These are phyloP conservation scores for Lasioglossum malachurum DNA, from an alignment of 2,888 invertebrate species.

Conservation along the genomic window DNA sequence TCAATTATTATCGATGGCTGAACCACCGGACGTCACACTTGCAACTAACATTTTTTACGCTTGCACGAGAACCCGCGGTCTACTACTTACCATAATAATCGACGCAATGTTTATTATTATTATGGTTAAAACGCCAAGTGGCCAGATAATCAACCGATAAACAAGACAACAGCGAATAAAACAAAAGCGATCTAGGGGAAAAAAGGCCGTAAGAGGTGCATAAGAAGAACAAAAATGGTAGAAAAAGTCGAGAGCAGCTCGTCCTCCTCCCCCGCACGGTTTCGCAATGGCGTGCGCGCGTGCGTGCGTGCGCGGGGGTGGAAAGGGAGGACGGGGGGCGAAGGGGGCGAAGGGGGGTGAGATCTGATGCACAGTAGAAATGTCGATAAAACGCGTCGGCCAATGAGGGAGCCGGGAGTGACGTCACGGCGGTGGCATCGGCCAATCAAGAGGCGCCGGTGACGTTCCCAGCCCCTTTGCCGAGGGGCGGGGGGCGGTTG, in stretches of 20 bases:
- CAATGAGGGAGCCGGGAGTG: slow-evolving; percentile 81
- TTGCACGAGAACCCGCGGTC: too few species aligned
- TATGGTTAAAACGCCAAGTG: neutral
- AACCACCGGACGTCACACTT: too few species aligned
- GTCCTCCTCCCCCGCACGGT: slow-evolving; percentile 44
- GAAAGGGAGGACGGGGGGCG: neutral
- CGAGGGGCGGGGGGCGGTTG: slow-evolving; percentile 59
- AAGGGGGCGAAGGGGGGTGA: neutral
- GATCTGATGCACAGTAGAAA: slow-evolving; percentile 76
- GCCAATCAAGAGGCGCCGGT: slow-evolving; percentile 80
- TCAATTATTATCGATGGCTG: too few species aligned
- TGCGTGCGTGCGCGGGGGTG: slow-evolving; percentile 21
- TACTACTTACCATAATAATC: too few species aligned
- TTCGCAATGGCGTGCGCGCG: slow-evolving; percentile 35
- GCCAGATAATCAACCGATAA: neutral
- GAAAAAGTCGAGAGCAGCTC: neutral
- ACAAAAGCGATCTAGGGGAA: neutral
- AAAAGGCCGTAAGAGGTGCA: neutral
- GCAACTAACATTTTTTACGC: too few species aligned
- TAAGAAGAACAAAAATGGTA: slow-evolving; percentile 1
- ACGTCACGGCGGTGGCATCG: slow-evolving; percentile 80
- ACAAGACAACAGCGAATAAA: neutral
- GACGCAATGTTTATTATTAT: too few species aligned
- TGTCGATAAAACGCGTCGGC: slow-evolving; percentile 84
- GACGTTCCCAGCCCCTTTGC: slow-evolving; percentile 81